Conservation (phyloP, 1,140 invertebrate genomes). For the Periplaneta americana region DNA sequence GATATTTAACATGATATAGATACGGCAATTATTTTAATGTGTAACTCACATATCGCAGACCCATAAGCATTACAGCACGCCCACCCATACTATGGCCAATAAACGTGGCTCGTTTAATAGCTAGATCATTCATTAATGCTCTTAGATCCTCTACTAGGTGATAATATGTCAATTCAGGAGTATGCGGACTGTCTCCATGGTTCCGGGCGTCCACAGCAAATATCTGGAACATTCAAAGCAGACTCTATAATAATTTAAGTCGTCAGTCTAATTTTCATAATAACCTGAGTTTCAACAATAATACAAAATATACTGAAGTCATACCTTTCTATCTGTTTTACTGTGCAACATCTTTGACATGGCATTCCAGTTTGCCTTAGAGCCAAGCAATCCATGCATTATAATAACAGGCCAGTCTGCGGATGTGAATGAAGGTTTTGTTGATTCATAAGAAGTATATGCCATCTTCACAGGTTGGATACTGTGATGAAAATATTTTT, state of each 20-base stretch:
- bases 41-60: conserved; percentile 53
- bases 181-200: conserved; percentile 85
- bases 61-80: conserved; percentile 71
- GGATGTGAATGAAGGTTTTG: background rate
- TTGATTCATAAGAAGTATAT: conserved; percentile 7
- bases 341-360: conserved; percentile 10
- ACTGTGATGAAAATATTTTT: background rate
- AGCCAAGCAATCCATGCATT: conserved; percentile 18
- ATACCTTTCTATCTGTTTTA: conserved; percentile 13
- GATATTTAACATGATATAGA: background rate
- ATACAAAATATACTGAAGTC: background rate
- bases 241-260: background rate
- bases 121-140: conserved; percentile 53
- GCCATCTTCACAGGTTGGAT: conserved; percentile 4
- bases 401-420: conserved; percentile 5
- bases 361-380: conserved; percentile 15
- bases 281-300: background rate
- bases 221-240: conserved; percentile 42
- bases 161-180: conserved; percentile 59
- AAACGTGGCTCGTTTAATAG: conserved; percentile 55
- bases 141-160: conserved; percentile 69
- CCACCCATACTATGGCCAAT: conserved; percentile 93
- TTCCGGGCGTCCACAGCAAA: conserved; percentile 82
- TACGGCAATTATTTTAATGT: background rate
- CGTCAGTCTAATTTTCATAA: background rate